Evolutionary conservation across 2,888 invertebrate species (phyloP).

Genomic region (Escarpia spicata): DNA sequence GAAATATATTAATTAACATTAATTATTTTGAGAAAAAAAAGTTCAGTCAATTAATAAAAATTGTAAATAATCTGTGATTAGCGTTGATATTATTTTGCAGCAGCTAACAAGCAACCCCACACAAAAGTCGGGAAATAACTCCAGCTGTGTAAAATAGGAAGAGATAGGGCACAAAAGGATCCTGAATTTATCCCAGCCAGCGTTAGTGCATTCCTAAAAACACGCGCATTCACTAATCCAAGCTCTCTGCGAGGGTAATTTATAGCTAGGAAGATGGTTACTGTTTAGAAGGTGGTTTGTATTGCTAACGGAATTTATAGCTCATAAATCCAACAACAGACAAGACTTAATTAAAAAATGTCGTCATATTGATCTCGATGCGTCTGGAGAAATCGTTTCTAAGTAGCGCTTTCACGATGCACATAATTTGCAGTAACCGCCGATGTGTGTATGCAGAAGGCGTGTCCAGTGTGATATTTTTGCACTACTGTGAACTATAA

Average conservation of each 20-base stretch:
- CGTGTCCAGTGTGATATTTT: no score
- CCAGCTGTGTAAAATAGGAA: neutral
- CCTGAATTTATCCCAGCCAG: neutral
- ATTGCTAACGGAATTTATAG: neutral
- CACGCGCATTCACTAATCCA: neutral
- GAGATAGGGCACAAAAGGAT: neutral
- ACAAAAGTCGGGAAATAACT: no score
- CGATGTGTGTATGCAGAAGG: no score
- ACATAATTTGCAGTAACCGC: no score
- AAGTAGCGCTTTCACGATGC: neutral
- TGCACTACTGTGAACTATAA: no score
- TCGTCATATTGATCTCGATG: neutral
- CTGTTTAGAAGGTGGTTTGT: neutral
- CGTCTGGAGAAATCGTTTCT: neutral
- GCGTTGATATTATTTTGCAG: no score
- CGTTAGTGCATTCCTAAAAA: neutral
- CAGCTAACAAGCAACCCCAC: no score
- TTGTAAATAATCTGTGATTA: no score
- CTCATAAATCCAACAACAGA: neutral
- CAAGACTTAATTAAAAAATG: neutral
- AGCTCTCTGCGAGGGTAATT: neutral
- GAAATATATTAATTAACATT: no score
- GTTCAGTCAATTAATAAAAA: no score
- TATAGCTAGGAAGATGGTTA: neutral
- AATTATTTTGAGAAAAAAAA: no score